Evolutionary conservation across 2,797 vertebrate genomes (phyloP), one percentile per base, ranked within the genome.

Genomic region (Myotis myotis): DNA sequence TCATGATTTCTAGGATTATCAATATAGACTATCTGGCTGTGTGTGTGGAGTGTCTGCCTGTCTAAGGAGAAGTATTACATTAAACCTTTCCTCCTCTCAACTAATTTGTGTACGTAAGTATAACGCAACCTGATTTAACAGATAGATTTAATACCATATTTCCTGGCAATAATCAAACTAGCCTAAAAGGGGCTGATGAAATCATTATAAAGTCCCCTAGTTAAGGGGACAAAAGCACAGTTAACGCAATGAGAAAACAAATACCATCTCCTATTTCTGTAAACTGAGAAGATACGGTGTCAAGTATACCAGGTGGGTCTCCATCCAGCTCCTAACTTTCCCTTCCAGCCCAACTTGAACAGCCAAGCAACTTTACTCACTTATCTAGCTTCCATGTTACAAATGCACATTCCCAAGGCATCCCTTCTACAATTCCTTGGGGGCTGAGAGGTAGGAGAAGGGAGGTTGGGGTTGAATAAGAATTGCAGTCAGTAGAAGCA

Each of bases 91-190:
- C 13, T 30, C 33, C 20, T 86, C 20, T 90, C 55, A 57, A 79
- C 55, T 86, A 79, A 81, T 19, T 30, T 87, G 44, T 68, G 8
- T 49, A 8, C 64, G 6, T 68, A 82, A 47, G 33, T 30, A 95
- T 8, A 85, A 60, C 8, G 17, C 36, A 85, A 95, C 83, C 5
- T 81, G 23, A 95, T 85, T 94, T 94, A 87, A 84, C 30, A 60
- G 23, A 70, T 44, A 55, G 53, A 55, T 89, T 82, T 92, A 87
- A 89, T 66, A 79, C 8, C 22, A 86, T 30, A 87, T 92, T 76
- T 82, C 57, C 78, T 74, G 36, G 33, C 62, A 94, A 91, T 90
- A 87, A 72, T 68, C 38, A 80, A 94, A 83, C 83, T 81, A 84
- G 66, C 41, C 38, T 81, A 83, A 57, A 89, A 83, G 51, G 15